Conservation (phyloP, 2,113 vertebrate genomes). For the Cinclus mexicanus region DNA sequence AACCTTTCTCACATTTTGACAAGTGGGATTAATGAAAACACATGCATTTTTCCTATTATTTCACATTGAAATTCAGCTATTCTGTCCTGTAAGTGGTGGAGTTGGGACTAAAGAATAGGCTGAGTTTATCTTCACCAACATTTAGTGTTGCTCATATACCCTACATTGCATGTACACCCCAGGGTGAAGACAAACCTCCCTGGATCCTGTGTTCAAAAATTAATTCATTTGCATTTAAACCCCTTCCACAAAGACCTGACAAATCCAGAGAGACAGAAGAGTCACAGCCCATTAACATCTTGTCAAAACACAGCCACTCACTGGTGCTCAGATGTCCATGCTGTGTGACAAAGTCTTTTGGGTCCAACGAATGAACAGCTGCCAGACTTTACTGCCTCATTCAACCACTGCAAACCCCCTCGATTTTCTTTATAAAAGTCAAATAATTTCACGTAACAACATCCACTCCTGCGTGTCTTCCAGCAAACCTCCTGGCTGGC, state of each 20-base stretch:
- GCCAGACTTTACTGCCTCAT: neutral
- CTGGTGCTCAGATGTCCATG: neutral
- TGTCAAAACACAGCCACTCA: neutral
- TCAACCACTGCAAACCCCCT: neutral
- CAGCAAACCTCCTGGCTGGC: neutral
- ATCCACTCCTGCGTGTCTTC: neutral
- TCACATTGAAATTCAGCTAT: neutral
- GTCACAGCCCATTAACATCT: neutral
- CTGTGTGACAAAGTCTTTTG: neutral
- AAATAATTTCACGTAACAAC: neutral
- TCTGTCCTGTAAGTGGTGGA: neutral
- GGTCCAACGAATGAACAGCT: neutral
- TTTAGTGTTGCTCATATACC: neutral
- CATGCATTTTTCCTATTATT: neutral
- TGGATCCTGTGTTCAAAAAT: neutral
- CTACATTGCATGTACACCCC: too few species aligned
- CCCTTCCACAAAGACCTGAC: neutral
- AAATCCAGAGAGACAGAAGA: neutral
- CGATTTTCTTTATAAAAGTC: neutral
- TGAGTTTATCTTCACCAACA: neutral
- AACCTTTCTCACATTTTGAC: neutral
- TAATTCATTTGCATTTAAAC: neutral
- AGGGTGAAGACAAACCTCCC: neutral
- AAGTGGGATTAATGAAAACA: neutral
- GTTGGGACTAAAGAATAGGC: neutral